Base-by-base conservation (phyloP, 2,113 vertebrate genomes). In the Sorex araneus region DNA sequence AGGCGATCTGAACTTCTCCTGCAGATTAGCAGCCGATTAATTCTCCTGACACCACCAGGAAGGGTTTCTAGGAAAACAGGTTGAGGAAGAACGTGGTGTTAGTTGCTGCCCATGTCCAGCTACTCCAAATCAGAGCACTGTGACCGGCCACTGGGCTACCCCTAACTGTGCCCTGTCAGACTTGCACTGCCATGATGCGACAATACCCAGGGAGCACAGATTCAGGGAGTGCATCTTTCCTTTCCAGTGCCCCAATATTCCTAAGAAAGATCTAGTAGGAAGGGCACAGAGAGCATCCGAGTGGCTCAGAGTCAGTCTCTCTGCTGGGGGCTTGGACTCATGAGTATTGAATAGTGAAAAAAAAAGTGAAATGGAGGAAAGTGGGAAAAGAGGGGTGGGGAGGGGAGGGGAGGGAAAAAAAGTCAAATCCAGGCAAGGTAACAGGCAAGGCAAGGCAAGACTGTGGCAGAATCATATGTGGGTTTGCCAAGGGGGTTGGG, bases 11-110 rank as follows among this genome's bases (percentile, higher is more conserved):
- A 73, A 77, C 0, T 0, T 91, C 79, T 76, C 63, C 79, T 28
- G 67, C 83, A 83, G 85, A 74, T 90, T 87, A 69, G 83, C 86
- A 92, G 92, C 82, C 82, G 88, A 86, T 92, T 95, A 94, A 95
- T 94, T 86, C 90, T 60, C 60, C 79, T 73, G 92, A 93, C 88
- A 54, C 66, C 75, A 81, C 69, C 66, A 84, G 34, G 83, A 78
- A 87, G 34, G 79, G 54, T 45, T 95, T 79, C 12, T 79, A 77
- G 84, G 30, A 86, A 66, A 85, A 74, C 1, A 16, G n/a, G 84
- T 67, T 86, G 80, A 70, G 47, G 90, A 92, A 86, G 60, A 9
- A 80, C 75, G 80, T n/a, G 0, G 45, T 25, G 76, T 64, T 69
- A 89, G 77, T 77, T 89, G 69, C 9, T 32, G 16, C 45, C 77